Base-by-base conservation (phyloP, 2,113 vertebrate genomes). In the Hydropotes inermis region DNA sequence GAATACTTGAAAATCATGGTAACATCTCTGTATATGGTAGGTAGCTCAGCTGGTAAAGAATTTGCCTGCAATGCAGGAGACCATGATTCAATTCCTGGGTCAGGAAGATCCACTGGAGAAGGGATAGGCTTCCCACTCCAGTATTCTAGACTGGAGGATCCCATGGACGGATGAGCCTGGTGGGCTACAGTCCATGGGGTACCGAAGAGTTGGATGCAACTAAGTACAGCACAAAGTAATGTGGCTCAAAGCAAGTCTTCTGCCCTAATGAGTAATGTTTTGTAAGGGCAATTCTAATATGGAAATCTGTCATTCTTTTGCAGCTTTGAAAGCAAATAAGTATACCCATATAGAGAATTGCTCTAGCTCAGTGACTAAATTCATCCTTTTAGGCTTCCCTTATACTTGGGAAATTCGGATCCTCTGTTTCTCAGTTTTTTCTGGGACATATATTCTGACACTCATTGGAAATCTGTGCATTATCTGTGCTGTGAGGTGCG, bases 351-450 rank as follows among this genome's bases (percentile, higher is more conserved):
- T n/a, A 36, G 70, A 70, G 43, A 91, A 94, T 45, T 78, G 50
- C 67, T 79, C 39, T 17, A 33, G 21, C 5, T 58, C 87, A 60
- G 30, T 67, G 39, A 94, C 6, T 81, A 88, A 96, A 84, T 98
- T 98, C 36, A 58, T 98, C 30, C 95, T 98, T n/a, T 90, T 98
- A 39, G 97, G 97, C 47, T 98, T 98, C 82, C 82, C 96, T 86
- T 91, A 90, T 17, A 58, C n/a, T 0, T 79, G 89, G 95, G 81
- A 61, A 47, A 93, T 21, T 43, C 27, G 1, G 1, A 15, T 97
- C 33, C 94, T 52, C 82, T 95, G 97, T 84, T 97, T 70, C 28
- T 81, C 97, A 21, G 2, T 95, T 2, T 96, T 97, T 60, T 87
- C 89, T 36, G 36, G 85, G 33, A 87, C 8, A 0, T 97, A 97